Conservation (phyloP, 2,113 vertebrate genomes). For the Perca fluviatilis region DNA sequence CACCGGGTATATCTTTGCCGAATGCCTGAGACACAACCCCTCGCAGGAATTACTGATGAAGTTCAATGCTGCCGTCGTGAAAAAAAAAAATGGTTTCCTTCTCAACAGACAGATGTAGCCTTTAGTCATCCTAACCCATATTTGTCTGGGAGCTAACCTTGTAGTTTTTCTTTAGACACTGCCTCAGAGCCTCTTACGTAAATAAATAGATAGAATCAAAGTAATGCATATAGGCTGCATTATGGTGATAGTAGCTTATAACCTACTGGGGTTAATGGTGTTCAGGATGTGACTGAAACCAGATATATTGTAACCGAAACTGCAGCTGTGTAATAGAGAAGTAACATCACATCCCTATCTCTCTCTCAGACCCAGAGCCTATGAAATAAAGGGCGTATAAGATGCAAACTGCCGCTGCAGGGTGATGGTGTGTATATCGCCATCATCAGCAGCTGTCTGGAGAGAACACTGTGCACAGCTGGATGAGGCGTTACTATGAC, state of each 20-base stretch:
- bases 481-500: constrained; percentile 51
- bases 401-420: constrained; percentile 14
- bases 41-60: constrained; percentile 64
- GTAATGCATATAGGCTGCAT: background rate
- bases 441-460: constrained; percentile 52
- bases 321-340: constrained; percentile 45
- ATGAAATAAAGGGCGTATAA: constrained; percentile 30
- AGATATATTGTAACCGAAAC: constrained; percentile 58
- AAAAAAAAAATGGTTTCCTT: constrained; percentile 50
- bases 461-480: constrained; percentile 53
- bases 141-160: background rate
- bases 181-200: too few relatives aligned
- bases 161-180: background rate
- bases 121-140: background rate
- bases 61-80: constrained; percentile 61
- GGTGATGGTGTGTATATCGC: constrained; percentile 33
- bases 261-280: constrained; percentile 17
- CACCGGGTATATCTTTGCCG: constrained; percentile 3
- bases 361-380: background rate
- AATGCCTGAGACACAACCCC: constrained; percentile 44
- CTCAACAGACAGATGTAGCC: constrained; percentile 26
- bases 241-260: constrained; percentile 14
- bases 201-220: background rate
- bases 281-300: constrained; percentile 42
- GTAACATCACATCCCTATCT: constrained; percentile 28